Conservation (phyloP, 2,888 invertebrate genomes). For the Venusia cambrica region DNA sequence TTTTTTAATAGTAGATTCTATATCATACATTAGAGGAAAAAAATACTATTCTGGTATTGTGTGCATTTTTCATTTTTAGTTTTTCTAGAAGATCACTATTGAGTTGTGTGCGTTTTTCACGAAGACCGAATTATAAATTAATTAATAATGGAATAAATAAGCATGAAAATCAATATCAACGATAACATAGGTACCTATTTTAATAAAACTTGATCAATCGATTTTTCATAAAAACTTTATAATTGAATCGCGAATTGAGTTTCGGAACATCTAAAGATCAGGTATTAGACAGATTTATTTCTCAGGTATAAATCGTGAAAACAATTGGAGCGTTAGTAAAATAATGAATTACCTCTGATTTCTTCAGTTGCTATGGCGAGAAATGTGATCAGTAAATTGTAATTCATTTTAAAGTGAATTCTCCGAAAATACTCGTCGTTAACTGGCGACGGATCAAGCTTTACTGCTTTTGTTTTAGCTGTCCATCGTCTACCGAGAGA, state of each 20-base stretch:
- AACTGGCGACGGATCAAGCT: conserved; percentile 11
- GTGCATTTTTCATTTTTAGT: no score
- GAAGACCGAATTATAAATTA: no score
- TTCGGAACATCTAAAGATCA: conserved; percentile 12
- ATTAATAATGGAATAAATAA: no score
- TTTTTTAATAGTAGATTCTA: no score
- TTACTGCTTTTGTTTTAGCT: conserved; percentile 15
- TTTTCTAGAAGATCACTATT: no score
- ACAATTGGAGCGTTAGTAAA: conserved; percentile 7
- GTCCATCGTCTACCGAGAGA: conserved; percentile 3
- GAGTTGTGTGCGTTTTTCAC: no score
- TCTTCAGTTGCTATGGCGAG: conserved; percentile 15
- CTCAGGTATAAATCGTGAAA: conserved; percentile 12
- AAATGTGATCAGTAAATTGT: conserved; percentile 11
- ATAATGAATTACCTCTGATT: conserved; percentile 23
- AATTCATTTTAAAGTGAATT: conserved; percentile 5
- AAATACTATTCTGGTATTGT: no score
- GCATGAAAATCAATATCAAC: no score
- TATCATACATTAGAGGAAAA: no score
- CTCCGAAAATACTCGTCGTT: conserved; percentile 4
- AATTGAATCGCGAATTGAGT: conserved; percentile 14
- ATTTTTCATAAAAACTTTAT: conserved; percentile 21
- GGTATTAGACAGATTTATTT: conserved; percentile 24
- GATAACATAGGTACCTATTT: no score
- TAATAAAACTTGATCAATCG: conserved; percentile 22